Evolutionary conservation across 2,797 vertebrate genomes (phyloP).

Genomic region (Euphonia xanthogaster): DNA sequence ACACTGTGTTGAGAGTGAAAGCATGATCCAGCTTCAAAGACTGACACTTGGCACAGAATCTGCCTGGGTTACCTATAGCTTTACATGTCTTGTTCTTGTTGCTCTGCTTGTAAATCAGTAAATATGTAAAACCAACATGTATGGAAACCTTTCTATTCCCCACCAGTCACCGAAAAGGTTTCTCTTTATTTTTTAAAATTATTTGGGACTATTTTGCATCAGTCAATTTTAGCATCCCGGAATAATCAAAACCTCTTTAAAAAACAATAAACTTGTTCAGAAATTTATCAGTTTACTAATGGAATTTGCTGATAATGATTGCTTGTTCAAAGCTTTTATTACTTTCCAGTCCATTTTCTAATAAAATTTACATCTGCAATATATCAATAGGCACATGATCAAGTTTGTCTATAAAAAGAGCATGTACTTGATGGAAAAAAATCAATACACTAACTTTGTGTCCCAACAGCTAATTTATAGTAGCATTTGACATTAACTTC

Average conservation of each 20-base stretch:
- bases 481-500: background rate
- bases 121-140: background rate
- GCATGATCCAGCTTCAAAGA: background rate
- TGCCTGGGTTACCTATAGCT: background rate
- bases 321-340: background rate
- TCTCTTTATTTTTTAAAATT: background rate
- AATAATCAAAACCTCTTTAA: conserved; percentile 21
- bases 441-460: background rate
- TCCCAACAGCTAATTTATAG: background rate
- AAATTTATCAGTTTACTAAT: conserved; percentile 5
- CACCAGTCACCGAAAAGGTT: background rate
- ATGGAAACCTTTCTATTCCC: background rate
- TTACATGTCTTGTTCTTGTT: background rate
- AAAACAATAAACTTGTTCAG: background rate
- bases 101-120: background rate
- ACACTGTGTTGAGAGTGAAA: background rate
- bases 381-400: background rate
- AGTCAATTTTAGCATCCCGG: background rate
- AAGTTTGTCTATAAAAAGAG: conserved; percentile 12
- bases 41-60: background rate
- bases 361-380: conserved; percentile 29
- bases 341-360: conserved; percentile 15
- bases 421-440: background rate
- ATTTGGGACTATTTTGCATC: background rate
- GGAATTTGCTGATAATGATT: conserved; percentile 1